Conservation (phyloP, 1,140 invertebrate genomes). For the Brachionus sp. region DNA sequence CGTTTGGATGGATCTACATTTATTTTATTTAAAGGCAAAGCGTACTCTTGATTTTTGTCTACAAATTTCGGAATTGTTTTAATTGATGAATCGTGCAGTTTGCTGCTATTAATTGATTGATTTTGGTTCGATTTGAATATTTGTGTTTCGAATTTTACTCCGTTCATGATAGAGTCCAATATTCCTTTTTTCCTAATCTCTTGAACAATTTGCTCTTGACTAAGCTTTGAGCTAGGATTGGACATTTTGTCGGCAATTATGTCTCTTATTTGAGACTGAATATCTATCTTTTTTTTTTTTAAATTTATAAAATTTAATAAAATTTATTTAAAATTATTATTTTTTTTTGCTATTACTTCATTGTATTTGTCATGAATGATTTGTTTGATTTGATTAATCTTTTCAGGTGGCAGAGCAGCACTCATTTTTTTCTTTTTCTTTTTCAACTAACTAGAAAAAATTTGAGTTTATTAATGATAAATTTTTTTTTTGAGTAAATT, state of each 20-base stretch:
- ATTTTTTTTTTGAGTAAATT: neutral
- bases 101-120: constrained; percentile 15
- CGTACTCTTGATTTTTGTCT: constrained; percentile 2
- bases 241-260: constrained; percentile 24
- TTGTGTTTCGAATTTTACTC: constrained; percentile 33
- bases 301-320: no score
- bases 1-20: constrained; percentile 26
- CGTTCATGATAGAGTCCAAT: constrained; percentile 27
- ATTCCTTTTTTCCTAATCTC: constrained; percentile 25
- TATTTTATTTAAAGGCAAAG: constrained; percentile 1
- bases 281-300: neutral
- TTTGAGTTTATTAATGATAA: neutral
- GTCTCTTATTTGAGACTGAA: constrained; percentile 16
- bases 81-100: neutral
- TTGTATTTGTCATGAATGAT: constrained; percentile 24
- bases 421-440: constrained; percentile 10
- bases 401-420: constrained; percentile 1
- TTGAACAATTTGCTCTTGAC: neutral
- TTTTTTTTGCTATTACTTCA: constrained; percentile 8
- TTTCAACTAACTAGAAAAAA: neutral
- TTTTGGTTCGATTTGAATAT: constrained; percentile 8
- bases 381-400: constrained; percentile 41
- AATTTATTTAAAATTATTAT: neutral
- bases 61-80: constrained; percentile 8
- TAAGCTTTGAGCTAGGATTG: neutral